Percentiles rank a stretch among this genome's conserved stretches.
Evolutionary conservation across 2,113 vertebrate genomes (phyloP).

Genomic region (Halichoerus grypus): DNA sequence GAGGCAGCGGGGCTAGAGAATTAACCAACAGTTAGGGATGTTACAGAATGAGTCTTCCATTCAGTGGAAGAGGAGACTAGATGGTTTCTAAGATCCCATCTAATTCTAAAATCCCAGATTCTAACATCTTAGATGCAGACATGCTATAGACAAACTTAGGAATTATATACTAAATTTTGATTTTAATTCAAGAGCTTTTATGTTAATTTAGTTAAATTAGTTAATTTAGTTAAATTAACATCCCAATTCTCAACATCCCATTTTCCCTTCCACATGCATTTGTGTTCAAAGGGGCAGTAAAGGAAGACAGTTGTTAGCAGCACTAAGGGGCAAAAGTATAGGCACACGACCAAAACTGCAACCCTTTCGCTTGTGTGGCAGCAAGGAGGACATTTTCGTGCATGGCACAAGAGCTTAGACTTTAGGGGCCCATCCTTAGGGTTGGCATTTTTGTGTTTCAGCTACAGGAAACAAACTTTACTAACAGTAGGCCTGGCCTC

Average conservation of each 20-base stretch:
- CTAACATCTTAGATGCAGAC: neutral
- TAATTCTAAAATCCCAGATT: slow-evolving; percentile 42
- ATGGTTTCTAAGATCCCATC: neutral
- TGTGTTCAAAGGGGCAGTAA: neutral
- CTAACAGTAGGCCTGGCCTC: neutral
- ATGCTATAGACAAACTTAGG: neutral
- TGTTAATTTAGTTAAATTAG: neutral
- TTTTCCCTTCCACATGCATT: neutral
- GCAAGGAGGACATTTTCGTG: neutral
- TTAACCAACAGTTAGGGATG: neutral
- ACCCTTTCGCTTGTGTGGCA: neutral
- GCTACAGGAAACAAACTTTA: neutral
- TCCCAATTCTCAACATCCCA: neutral
- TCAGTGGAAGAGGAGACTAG: neutral
- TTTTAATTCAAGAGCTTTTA: neutral
- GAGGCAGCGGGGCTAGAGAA: neutral
- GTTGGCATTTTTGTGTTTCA: neutral
- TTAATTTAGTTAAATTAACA: slow-evolving; percentile 3
- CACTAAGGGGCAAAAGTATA: neutral
- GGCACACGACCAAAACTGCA: neutral
- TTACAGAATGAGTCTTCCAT: neutral
- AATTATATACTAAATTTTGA: neutral
- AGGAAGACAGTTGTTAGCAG: neutral
- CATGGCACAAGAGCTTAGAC: neutral
- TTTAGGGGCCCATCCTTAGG: neutral